Evolutionary conservation across 2,113 vertebrate species (phyloP), one percentile per base, ranked within the genome.

Genomic region (Urocynchramus pylzowi): DNA sequence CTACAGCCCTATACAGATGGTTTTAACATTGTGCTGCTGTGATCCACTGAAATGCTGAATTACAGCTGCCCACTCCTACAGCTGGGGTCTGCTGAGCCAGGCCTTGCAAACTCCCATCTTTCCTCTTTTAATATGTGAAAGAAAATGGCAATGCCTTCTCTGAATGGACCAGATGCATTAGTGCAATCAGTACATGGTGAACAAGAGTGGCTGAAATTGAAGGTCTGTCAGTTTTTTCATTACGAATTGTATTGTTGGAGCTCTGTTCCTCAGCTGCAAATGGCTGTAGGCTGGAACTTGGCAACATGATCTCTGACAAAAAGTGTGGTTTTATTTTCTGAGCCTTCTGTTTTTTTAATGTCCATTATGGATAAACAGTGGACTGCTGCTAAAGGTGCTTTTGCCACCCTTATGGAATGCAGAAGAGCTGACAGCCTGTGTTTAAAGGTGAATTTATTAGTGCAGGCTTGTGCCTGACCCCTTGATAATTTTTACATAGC

Each of bases 241-340:
- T 35, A 69, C 61, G 42, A 81, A 67, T 33, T 30, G 6, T 19
- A 50, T 4, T 59, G 63, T 28, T 50, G 59, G 42, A 89, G 42
- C 60, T 92, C 70, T 63, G 16, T 60, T 90, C 85, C 76, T 90
- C 52, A 87, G 73, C 54, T 93, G 35, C 75, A 90, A 79, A 91
- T 50, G 84, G 84, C 84, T 85, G n/a, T 45, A 64, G 84, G 77
- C 77, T 92, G 61, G 63, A 79, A 90, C 26, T 41, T 61, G 31
- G 57, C 69, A 42, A 77, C 21, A 5, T 8, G 49, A 86, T 45
- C 54, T 42, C 30, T 0, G 0, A 74, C 52, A 86, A 89, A 75
- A 75, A 84, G 28, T 16, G 21, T 10, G 5, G 20, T 95, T 90
- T 88, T 73, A 28, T 88, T 80, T 93, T 61, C 26, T 47, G 37